These are phyloP conservation scores for Sebastes schlegelii DNA, from an alignment of 2,113 vertebrate species.

Conservation along the genomic window DNA sequence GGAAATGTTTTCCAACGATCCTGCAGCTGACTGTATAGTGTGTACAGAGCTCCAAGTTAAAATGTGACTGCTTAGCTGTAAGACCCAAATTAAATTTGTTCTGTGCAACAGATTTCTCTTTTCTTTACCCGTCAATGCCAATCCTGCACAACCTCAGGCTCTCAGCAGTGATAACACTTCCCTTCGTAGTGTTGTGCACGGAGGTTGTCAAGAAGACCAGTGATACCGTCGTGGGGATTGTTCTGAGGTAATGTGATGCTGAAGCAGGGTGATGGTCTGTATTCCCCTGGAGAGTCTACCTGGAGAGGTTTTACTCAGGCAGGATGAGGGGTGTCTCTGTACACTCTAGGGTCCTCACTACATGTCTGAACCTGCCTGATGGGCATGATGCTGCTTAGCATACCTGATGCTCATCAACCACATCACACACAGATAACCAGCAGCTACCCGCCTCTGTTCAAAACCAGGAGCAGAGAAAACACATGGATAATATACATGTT, in stretches of 20 bases:
- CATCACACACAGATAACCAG: neutral
- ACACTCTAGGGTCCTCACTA: conserved; percentile 33
- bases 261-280: conserved; percentile 2
- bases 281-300: conserved; percentile 2
- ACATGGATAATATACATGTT: neutral
- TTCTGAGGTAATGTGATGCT: conserved; percentile 35
- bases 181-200: neutral
- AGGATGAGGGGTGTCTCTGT: conserved; percentile 14
- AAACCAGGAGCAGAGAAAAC: neutral
- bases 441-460: neutral
- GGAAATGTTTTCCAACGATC: neutral
- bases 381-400: neutral
- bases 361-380: conserved; percentile 58
- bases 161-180: neutral
- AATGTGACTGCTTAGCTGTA: neutral
- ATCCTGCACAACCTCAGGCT: neutral
- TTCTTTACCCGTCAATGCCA: neutral
- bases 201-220: conserved; percentile 8
- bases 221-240: conserved; percentile 18
- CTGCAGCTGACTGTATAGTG: neutral
- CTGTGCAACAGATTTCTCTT: neutral
- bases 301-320: conserved; percentile 20
- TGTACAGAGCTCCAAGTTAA: neutral
- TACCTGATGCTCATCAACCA: conserved; percentile 34
- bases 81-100: neutral